phyloP scores from a whole-genome alignment of 2,797 vertebrate species.

The Sebastiscus tertius region DNA sequence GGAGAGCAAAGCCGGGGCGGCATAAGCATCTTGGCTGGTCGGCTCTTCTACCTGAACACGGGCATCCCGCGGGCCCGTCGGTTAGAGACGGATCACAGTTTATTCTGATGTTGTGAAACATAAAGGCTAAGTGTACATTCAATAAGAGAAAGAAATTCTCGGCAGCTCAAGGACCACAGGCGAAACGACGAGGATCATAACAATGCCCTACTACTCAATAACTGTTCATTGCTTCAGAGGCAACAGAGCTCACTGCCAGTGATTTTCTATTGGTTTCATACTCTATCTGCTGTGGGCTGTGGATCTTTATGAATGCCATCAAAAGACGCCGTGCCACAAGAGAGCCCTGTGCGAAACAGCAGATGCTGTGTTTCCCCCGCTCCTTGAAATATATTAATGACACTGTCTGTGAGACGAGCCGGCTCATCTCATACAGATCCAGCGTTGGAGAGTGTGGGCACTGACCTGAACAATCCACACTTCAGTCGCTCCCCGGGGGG shows the following conservation, averaged over 20 bases:
- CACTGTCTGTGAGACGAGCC: conserved; percentile 44
- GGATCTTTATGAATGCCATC: conserved; percentile 61
- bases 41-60: conserved; percentile 34
- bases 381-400: conserved; percentile 71
- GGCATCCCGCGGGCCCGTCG: conserved; percentile 20
- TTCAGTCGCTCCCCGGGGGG: conserved; percentile 61
- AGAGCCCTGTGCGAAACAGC: conserved; percentile 41
- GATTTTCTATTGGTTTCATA: conserved; percentile 49
- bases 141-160: conserved; percentile 32
- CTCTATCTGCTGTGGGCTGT: conserved; percentile 22
- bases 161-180: conserved; percentile 38
- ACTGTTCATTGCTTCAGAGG: conserved; percentile 40
- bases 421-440: conserved; percentile 54
- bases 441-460: conserved; percentile 40
- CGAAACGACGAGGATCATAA: conserved; percentile 44
- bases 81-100: conserved; percentile 39
- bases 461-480: conserved; percentile 73
- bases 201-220: conserved; percentile 37
- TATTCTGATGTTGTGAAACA: conserved; percentile 51
- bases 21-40: conserved; percentile 4
- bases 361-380: conserved; percentile 50
- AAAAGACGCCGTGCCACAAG: conserved; percentile 43
- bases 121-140: conserved; percentile 41
- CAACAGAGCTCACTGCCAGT: conserved; percentile 17
- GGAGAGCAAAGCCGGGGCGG: conserved; percentile 18